phyloP scores from a whole-genome alignment of 1,140 invertebrate genomes.

The Melipona quadrifasciata region DNA sequence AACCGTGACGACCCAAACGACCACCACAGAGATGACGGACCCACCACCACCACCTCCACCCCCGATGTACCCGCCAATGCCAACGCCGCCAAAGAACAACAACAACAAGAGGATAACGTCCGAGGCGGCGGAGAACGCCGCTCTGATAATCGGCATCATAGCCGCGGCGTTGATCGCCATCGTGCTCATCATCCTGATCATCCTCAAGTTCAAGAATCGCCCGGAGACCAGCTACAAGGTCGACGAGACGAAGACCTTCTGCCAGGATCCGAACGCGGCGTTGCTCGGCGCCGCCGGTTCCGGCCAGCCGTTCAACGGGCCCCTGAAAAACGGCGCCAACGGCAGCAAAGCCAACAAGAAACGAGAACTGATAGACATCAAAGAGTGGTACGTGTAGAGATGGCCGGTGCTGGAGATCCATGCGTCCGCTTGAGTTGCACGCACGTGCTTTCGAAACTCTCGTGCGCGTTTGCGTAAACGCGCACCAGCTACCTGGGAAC shows the following conservation, averaged over 20 bases:
- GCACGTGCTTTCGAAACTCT: slow-evolving; percentile 5
- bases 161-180: slow-evolving; percentile 95
- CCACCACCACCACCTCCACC: slow-evolving; percentile 78
- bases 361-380: slow-evolving; percentile 92
- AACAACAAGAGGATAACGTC: slow-evolving; percentile 86
- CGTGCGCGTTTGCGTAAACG: background rate
- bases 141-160: slow-evolving; percentile 93
- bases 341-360: slow-evolving; percentile 85
- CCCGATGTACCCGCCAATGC: slow-evolving; percentile 72
- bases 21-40: slow-evolving; percentile 77
- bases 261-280: slow-evolving; percentile 89
- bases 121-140: slow-evolving; percentile 88
- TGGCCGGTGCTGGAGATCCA: background rate
- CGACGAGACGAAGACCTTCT: slow-evolving; percentile 90
- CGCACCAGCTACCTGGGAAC: background rate
- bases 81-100: slow-evolving; percentile 73
- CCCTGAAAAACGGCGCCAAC: slow-evolving; percentile 76
- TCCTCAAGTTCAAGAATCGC: slow-evolving; percentile 94
- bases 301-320: slow-evolving; percentile 80
- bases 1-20: slow-evolving; percentile 73
- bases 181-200: slow-evolving; percentile 93
- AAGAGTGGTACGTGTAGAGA: slow-evolving; percentile 95
- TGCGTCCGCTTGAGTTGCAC: slow-evolving; percentile 3
- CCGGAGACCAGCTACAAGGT: slow-evolving; percentile 95
- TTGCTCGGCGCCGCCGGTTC: slow-evolving; percentile 83